Percentiles rank a stretch among this genome's conserved stretches.
Conservation (phyloP, 2,888 invertebrate genomes). For the Limenitis arthemis region DNA sequence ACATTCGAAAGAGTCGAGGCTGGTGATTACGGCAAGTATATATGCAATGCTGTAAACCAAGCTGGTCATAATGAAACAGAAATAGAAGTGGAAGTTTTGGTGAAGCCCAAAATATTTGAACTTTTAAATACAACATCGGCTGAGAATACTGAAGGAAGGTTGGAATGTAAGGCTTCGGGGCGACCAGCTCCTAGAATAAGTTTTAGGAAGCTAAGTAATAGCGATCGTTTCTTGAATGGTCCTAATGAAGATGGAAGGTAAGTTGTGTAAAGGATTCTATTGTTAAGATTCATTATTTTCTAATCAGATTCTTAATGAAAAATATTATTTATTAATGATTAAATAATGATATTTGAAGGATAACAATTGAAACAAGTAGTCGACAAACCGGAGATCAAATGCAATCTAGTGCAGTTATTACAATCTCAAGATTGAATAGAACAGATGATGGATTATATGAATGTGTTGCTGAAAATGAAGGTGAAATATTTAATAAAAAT, state of each 20-base stretch:
- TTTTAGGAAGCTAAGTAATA: slow-evolving; percentile 83
- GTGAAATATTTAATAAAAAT: slow-evolving; percentile 26
- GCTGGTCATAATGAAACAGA: slow-evolving; percentile 81
- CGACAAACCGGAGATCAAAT: slow-evolving; percentile 62
- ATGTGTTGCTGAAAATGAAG: slow-evolving; percentile 87
- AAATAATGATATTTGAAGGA: slow-evolving; percentile 44
- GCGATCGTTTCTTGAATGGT: slow-evolving; percentile 76
- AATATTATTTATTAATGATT: not conserved
- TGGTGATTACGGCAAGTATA: slow-evolving; percentile 85
- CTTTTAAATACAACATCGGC: slow-evolving; percentile 80
- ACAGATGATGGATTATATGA: slow-evolving; percentile 91
- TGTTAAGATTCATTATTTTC: too few relatives aligned
- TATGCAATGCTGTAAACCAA: slow-evolving; percentile 84
- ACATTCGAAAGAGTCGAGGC: slow-evolving; percentile 82
- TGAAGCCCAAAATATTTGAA: slow-evolving; percentile 86
- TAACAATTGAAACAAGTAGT: slow-evolving; percentile 72
- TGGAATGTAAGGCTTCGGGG: slow-evolving; percentile 85
- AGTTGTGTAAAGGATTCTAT: not conserved
- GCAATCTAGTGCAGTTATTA: slow-evolving; percentile 75
- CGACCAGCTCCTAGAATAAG: slow-evolving; percentile 84
- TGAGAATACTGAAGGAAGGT: slow-evolving; percentile 73
- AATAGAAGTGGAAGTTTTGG: slow-evolving; percentile 79
- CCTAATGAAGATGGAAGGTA: slow-evolving; percentile 73
- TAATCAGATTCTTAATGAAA: not conserved
- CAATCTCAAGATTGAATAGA: slow-evolving; percentile 75